A percentile compares a stretch with the other conserved stretches of the same genome.
phyloP scores from a whole-genome alignment of 2,888 invertebrate species.

The Caenorhabditis sp. region DNA sequence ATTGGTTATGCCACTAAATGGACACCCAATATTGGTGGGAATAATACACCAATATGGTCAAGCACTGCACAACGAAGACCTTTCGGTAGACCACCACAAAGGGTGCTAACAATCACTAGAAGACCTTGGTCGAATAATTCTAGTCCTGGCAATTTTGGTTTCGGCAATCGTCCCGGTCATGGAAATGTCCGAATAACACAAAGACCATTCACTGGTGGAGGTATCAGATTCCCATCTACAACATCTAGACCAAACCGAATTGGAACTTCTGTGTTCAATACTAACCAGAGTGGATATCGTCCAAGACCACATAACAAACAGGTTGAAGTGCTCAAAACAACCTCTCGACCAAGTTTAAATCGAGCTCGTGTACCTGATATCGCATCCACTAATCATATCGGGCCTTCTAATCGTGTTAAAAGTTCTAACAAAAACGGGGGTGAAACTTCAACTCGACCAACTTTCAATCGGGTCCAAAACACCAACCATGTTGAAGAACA shows the following conservation, averaged over 20 bases:
- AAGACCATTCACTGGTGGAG: too few relatives aligned
- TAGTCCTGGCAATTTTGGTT: background rate
- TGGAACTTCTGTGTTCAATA: background rate
- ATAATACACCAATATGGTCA: background rate
- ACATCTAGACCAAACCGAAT: background rate
- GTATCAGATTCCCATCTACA: background rate
- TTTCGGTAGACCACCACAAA: conserved; percentile 3
- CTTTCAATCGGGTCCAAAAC: too few relatives aligned
- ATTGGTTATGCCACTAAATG: background rate
- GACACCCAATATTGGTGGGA: background rate
- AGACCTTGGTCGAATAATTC: background rate
- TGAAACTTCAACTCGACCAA: background rate
- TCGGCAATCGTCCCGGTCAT: background rate
- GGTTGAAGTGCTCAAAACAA: too few relatives aligned
- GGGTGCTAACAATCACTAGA: background rate
- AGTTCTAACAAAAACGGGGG: too few relatives aligned
- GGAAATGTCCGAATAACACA: too few relatives aligned
- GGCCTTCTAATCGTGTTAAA: too few relatives aligned
- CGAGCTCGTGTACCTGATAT: too few relatives aligned
- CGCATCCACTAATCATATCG: too few relatives aligned
- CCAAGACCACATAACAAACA: background rate
- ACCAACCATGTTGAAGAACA: too few relatives aligned
- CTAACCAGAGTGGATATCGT: background rate
- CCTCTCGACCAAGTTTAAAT: too few relatives aligned
- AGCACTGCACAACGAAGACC: background rate